Evolutionary conservation across 2,888 invertebrate genomes (phyloP).

Genomic region (Sepiola atlantica): DNA sequence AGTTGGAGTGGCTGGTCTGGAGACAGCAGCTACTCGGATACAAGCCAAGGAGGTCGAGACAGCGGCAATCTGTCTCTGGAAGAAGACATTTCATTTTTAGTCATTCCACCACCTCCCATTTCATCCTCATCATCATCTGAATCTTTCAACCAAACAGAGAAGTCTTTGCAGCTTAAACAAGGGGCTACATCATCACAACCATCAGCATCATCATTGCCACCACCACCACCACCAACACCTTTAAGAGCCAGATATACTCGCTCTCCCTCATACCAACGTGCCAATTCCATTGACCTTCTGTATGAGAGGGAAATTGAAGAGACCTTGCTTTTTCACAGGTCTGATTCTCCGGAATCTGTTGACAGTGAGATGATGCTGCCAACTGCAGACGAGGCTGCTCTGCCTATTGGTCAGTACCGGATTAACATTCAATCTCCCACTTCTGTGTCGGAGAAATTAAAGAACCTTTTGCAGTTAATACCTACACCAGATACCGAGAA

Average conservation of each 20-base stretch:
- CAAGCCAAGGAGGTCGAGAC: constrained; percentile 42
- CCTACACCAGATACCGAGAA: constrained; percentile 52
- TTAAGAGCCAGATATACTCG: constrained; percentile 5
- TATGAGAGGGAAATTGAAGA: constrained; percentile 39
- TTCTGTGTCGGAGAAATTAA: constrained; percentile 67
- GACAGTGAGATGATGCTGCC: constrained; percentile 44
- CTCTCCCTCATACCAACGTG: constrained; percentile 5
- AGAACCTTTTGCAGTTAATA: constrained; percentile 63
- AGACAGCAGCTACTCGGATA: constrained; percentile 42
- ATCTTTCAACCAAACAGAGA: constrained; percentile 6
- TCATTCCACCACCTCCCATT: constrained; percentile 69
- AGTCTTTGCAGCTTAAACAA: neutral
- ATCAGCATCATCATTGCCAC: neutral
- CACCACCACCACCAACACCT: constrained; percentile 34
- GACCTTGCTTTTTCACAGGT: neutral
- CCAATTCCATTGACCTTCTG: constrained; percentile 41
- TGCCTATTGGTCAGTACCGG: constrained; percentile 40
- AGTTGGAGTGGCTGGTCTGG: constrained; percentile 46
- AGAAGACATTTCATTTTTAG: constrained; percentile 64
- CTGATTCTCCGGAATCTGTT: constrained; percentile 33
- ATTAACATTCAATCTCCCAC: constrained; percentile 62
- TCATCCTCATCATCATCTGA: constrained; percentile 54
- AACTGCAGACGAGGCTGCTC: neutral
- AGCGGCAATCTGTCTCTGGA: constrained; percentile 53
- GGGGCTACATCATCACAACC: neutral